Evolutionary conservation across 2,113 vertebrate genomes (phyloP).

Genomic region (Ardeotis arabs): DNA sequence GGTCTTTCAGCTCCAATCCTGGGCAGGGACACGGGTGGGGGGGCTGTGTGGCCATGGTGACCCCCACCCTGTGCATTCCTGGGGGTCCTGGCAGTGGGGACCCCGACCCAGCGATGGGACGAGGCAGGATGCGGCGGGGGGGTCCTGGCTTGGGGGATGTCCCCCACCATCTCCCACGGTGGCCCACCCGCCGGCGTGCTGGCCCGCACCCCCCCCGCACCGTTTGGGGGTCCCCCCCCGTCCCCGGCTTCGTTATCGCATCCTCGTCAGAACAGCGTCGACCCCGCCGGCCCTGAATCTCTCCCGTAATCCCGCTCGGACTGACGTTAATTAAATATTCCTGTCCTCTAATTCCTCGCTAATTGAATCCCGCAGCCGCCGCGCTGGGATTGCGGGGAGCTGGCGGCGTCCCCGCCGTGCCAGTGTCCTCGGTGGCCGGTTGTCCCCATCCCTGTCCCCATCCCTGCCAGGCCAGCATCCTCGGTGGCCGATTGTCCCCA

Average conservation of each 20-base stretch:
- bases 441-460: neutral
- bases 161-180: neutral
- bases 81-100: too few relatives aligned
- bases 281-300: neutral
- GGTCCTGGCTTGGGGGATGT: fast-evolving
- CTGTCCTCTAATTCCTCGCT: neutral
- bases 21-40: neutral
- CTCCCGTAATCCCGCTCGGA: neutral
- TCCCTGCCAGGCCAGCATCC: too few relatives aligned
- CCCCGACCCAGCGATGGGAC: too few relatives aligned
- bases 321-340: neutral
- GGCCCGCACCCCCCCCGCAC: neutral
- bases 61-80: too few relatives aligned
- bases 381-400: neutral
- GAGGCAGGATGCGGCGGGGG: too few relatives aligned
- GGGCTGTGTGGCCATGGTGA: too few relatives aligned
- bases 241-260: fast-evolving
- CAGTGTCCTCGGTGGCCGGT: too few relatives aligned
- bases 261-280: neutral
- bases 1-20: neutral
- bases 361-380: neutral
- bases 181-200: neutral
- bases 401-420: neutral
- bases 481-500: neutral
- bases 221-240: too few relatives aligned